Percentiles rank a stretch among this genome's conserved stretches.
phyloP scores from a whole-genome alignment of 1,140 invertebrate genomes.

The Agrilus planipennis region DNA sequence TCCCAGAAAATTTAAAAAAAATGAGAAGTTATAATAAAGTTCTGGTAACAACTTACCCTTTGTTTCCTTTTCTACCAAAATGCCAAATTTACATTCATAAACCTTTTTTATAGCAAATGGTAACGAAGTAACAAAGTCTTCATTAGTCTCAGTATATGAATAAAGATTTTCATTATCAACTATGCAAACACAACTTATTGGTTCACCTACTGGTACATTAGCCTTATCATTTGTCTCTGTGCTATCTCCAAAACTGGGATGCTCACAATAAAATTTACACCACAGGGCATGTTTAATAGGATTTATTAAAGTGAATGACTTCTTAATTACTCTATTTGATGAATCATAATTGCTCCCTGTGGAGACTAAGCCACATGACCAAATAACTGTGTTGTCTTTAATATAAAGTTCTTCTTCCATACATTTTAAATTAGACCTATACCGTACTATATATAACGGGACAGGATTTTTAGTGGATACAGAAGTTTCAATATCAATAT shows the following conservation, averaged over 20 bases:
- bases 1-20: too few species aligned
- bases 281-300: conserved; percentile 74
- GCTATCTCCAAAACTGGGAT: conserved; percentile 38
- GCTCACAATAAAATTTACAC: conserved; percentile 54
- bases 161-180: conserved; percentile 64
- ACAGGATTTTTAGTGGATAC: conserved; percentile 5
- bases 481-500: conserved; percentile 2
- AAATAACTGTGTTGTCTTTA: conserved; percentile 70
- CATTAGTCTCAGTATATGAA: conserved; percentile 66
- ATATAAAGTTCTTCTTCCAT: conserved; percentile 84
- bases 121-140: conserved; percentile 69
- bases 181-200: conserved; percentile 54
- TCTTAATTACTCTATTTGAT: conserved; percentile 38
- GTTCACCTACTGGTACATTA: conserved; percentile 19
- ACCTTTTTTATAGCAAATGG: conserved; percentile 72
- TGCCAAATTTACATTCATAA: conserved; percentile 66
- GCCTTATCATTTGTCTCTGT: conserved; percentile 8
- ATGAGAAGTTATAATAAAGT: too few species aligned
- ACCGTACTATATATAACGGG: conserved; percentile 1
- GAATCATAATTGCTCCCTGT: conserved; percentile 34
- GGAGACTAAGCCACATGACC: conserved; percentile 51
- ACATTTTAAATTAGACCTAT: conserved; percentile 7
- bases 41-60: conserved; percentile 18
- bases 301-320: conserved; percentile 67
- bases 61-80: conserved; percentile 58